Conservation (phyloP, 35 echinoderm and acorn worm species). For the Eucidaris tribuloides region DNA sequence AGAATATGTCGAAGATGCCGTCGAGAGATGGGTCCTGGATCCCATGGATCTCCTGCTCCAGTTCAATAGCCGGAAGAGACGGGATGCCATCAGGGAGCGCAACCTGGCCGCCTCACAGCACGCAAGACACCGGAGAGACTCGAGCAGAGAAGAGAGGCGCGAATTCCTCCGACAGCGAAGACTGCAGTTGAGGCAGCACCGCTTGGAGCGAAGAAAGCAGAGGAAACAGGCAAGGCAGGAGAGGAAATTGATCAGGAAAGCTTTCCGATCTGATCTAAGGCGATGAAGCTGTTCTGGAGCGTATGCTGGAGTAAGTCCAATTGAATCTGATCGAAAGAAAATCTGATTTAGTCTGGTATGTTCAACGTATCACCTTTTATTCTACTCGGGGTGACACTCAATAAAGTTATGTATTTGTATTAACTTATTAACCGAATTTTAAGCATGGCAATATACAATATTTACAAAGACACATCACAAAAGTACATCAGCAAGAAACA, state of each 20-base stretch:
- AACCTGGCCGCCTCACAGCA: neutral
- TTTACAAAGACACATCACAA: too few species aligned
- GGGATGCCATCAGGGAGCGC: neutral
- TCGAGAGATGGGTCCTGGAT: neutral
- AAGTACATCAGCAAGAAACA: too few species aligned
- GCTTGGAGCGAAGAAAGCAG: neutral
- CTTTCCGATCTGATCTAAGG: neutral
- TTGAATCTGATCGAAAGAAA: neutral
- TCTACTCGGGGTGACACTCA: too few species aligned
- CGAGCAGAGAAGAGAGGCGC: neutral
- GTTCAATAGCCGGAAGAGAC: slow-evolving; percentile 8
- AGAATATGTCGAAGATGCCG: neutral
- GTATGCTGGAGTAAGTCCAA: neutral
- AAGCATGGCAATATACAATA: too few species aligned
- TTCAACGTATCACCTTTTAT: too few species aligned
- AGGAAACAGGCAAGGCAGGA: neutral
- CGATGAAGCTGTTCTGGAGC: neutral
- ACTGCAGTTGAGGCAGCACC: too few species aligned
- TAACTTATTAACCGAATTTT: too few species aligned
- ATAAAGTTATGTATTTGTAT: too few species aligned
- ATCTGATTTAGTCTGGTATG: too few species aligned
- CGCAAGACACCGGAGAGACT: neutral
- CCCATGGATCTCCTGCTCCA: slow-evolving; percentile 4
- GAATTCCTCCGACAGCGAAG: neutral
- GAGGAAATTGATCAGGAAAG: too few species aligned